Base-by-base conservation (phyloP, 2,888 invertebrate species). In the Perdita meconis region DNA sequence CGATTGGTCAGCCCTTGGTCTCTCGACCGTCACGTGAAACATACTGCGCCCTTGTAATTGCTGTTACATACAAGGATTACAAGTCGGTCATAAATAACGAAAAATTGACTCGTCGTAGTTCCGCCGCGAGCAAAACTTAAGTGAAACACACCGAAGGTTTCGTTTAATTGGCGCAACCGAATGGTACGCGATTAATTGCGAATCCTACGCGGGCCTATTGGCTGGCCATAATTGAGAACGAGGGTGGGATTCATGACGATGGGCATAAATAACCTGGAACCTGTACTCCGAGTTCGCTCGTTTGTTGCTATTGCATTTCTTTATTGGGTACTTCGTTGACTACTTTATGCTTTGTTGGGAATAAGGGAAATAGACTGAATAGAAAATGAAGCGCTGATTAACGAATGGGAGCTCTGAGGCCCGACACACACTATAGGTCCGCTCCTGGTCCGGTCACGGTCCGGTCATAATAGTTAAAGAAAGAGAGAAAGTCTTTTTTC, bases 21-120 rank as follows among this genome's bases (percentile, higher is more conserved):
- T 5, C 16, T 16, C 40, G 26, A 40, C 19, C 34, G 38, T 56
- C 47, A 24, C 2, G 30, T 50, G 44, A 8, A 40, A 10, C 40
- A 38, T 34, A 67, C 55, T 50, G 75, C 56, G 60, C 51, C 53
- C 70, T 66, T 66, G 65, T 78, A 78, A 77, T 77, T 77, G 77
- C 40, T 36, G 36, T 70, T 78, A 78, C 69, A 64, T 76, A 76
- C 44, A 76, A 56, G 64, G 40, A 60, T 61, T 36, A 60, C 59
- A 16, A 10, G 12, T 22, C 36, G 38, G 16, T 50, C 50, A 76
- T 78, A 78, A 78, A 78, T 78, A 78, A 78, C 76, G 69, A 69
- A 69, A 78, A 76, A 78, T 76, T 78, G 65, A 75, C 68, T 69
- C 76, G 76, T 78, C 50, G 75, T 1, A 42, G 53, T 75, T 38